These are phyloP conservation scores for Halocynthia roretzi DNA, from an alignment of 23 tunicate species.

Conservation along the genomic window DNA sequence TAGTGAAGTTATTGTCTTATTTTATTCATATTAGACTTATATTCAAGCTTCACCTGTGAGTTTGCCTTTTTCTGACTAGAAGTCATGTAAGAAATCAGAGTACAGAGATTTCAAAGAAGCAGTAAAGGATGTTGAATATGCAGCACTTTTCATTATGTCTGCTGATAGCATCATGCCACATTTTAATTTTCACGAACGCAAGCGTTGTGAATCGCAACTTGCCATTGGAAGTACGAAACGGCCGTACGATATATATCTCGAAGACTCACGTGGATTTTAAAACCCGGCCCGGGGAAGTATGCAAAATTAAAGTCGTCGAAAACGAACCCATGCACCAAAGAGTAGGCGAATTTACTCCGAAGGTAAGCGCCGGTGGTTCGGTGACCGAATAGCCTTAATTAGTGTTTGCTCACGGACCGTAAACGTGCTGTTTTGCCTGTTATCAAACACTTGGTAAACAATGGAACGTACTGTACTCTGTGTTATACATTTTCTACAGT, in stretches of 20 bases:
- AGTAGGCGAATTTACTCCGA: slow-evolving; percentile 79
- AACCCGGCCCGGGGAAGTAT: slow-evolving; percentile 27
- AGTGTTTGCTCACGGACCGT: neutral
- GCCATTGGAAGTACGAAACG: slow-evolving; percentile 67
- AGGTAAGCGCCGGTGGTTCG: slow-evolving; percentile 27
- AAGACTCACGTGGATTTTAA: slow-evolving; percentile 33
- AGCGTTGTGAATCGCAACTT: no score
- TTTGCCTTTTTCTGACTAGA: no score
- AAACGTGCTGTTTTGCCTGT: neutral
- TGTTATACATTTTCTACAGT: neutral
- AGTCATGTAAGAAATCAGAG: no score
- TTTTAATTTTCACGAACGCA: no score
- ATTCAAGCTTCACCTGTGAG: no score
- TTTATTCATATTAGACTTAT: no score
- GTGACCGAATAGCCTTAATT: neutral
- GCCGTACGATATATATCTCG: slow-evolving; percentile 32
- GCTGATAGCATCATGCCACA: no score
- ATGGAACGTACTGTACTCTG: neutral
- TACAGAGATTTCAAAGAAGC: no score
- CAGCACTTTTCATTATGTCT: no score
- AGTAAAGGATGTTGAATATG: no score
- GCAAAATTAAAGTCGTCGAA: slow-evolving; percentile 78
- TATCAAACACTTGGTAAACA: neutral
- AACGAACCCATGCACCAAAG: slow-evolving; percentile 90
- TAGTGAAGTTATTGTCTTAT: no score